Evolutionary conservation across 2,113 vertebrate species (phyloP), one percentile per base, ranked within the genome.

Genomic region (Epinephelus cyanopodus): DNA sequence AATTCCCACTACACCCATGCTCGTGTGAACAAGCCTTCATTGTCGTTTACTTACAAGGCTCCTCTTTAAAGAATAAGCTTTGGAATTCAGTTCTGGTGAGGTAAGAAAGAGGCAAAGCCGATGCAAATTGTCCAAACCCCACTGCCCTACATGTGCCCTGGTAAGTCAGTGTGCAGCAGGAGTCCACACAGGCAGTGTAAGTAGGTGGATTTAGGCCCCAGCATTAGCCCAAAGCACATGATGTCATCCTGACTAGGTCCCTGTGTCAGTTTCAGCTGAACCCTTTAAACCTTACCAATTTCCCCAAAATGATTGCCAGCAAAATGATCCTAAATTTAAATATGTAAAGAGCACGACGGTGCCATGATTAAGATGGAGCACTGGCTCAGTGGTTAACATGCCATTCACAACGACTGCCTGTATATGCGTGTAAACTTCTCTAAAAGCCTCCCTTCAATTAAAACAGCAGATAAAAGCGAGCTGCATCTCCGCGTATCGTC

Each of bases 161-260:
- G 64, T 68, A 79, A 84, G 84, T 85, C 90, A 58, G 82, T 75
- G 89, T 90, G 75, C 82, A 83, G 84, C 82, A 91, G 77, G 82
- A 87, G 50, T 89, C 64, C 82, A 90, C 72, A 79, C 74, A 84
- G 89, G 73, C 61, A 6, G 63, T 69, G 80, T 87, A 91, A 93
- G 86, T 87, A 86, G 89, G 89, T 90, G 89, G 93, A 93, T 92
- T 93, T 91, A 91, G 91, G 90, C 89, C 84, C 72, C 77, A 91
- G 87, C 62, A 83, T 93, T 92, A 93, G 87, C 77, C 77, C 79
- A 87, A 84, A 91, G 82, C 87, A 88, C 84, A 91, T 93, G 90
- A 91, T 90, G 92, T 92, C 94, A 94, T 90, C 74, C 82, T 61
- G 60, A 52, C 77, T 63, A 27, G 57, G 66, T 78, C 84, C 79